Base-by-base conservation (phyloP, 2,113 vertebrate species). In the Coryphaenoides rupestris region DNA sequence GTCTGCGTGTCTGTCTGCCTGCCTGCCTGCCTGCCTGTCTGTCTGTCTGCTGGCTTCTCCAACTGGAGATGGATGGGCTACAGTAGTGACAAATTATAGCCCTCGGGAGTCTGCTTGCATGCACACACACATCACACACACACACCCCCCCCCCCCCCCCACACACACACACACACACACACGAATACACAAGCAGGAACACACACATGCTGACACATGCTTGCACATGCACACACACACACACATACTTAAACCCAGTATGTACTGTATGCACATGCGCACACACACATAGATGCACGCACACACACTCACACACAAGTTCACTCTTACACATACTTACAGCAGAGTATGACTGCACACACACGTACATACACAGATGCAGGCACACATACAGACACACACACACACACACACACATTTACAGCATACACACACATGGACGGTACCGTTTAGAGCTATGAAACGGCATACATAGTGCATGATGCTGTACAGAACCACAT, bases 81-180 rank as follows among this genome's bases (percentile, higher is more conserved):
- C 55, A 22, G 65, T 66, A 64, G 23, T 58, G 70, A 69, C 75
- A 66, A 9, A 68, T 74, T 61, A 67, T 58, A 58, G 70, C 75
- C 61, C 66, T 56, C 54, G 63, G 26, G 58, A 47, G 58, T n/a
- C 28, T 22, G 26, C 1, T 21, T n/a, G 21, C 56, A 58, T n/a
- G 28, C 49, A 28, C 21, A 26, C 69, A 24, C 53, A 24, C 59
- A 54, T n/a, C 55, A 73, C 60, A 68, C 69, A 33, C 65, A 49
- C 16, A 23, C 56, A 58, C n/a, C n/a, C n/a, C n/a, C n/a, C n/a
- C n/a, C n/a, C n/a, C n/a, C n/a, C n/a, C n/a, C n/a, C n/a, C 17
- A 26, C 49, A 28, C 21, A 26, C 69, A 24, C 53, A 24, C 59
- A 54, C 55, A 73, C 60, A 68, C 69, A 33, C 65, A 49, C 16